Evolutionary conservation across 2,888 invertebrate species (phyloP).

Genomic region (Drosophila longiperda): DNA sequence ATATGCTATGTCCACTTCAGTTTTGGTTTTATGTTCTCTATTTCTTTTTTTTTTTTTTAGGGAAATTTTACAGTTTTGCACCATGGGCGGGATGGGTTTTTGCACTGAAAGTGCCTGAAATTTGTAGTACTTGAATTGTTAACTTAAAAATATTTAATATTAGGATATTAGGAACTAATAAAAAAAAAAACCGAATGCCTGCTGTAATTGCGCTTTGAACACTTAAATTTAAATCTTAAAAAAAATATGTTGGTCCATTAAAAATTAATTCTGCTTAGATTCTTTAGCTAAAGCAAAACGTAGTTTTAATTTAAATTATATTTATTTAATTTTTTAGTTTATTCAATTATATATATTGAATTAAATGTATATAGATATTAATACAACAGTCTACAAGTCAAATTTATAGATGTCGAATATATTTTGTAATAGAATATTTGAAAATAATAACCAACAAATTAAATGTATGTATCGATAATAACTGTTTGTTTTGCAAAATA

Average conservation of each 20-base stretch:
- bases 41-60: conserved; percentile 34
- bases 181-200: conserved; percentile 16
- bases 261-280: neutral
- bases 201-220: neutral
- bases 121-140: conserved; percentile 20
- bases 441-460: neutral
- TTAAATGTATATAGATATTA: neutral
- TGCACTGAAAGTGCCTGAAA: conserved; percentile 19
- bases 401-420: too few species aligned
- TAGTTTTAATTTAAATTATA: neutral
- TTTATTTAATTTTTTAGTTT: neutral
- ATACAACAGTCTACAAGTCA: too few species aligned
- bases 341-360: too few species aligned
- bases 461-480: neutral
- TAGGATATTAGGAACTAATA: too few species aligned
- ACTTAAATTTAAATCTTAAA: neutral
- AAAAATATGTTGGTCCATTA: neutral
- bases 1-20: conserved; percentile 60
- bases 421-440: neutral
- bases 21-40: conserved; percentile 24
- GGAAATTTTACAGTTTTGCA: conserved; percentile 42
- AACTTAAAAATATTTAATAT: too few species aligned
- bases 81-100: conserved; percentile 19
- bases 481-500: neutral
- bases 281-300: neutral